Conservation (phyloP, 1,140 invertebrate species). For the Leucophenga varia region DNA sequence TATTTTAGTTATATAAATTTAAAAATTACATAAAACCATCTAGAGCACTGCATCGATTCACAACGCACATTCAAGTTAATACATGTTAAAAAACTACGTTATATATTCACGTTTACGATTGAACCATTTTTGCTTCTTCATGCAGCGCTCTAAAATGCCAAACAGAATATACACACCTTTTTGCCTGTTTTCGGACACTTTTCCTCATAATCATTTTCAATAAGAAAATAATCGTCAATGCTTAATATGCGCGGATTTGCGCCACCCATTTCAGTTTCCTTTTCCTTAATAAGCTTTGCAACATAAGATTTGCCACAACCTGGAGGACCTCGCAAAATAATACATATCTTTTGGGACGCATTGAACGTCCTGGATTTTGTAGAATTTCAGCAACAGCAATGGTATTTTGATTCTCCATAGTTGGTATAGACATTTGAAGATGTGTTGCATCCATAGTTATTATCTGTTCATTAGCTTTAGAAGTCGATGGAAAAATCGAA, state of each 20-base stretch:
- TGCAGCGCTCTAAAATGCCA: conserved; percentile 23
- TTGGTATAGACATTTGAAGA: conserved; percentile 33
- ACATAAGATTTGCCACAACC: conserved; percentile 83
- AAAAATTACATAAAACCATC: too few species aligned
- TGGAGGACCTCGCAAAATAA: conserved; percentile 86
- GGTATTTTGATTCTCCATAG: conserved; percentile 52
- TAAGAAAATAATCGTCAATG: conserved; percentile 95
- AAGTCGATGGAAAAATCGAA: conserved; percentile 30
- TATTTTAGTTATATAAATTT: background rate
- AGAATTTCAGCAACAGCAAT: conserved; percentile 83
- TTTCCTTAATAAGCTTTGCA: conserved; percentile 79
- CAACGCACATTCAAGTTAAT: too few species aligned
- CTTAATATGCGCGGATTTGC: conserved; percentile 85
- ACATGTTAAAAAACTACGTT: background rate
- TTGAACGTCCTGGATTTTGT: conserved; percentile 52
- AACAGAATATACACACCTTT: conserved; percentile 62
- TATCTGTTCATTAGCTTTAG: conserved; percentile 31
- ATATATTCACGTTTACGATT: background rate
- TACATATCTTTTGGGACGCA: conserved; percentile 80
- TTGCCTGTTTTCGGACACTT: conserved; percentile 77
- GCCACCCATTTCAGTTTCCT: conserved; percentile 56
- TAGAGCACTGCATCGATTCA: too few species aligned
- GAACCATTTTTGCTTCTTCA: background rate
- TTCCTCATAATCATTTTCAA: conserved; percentile 82
- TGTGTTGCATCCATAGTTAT: conserved; percentile 1